phyloP scores from a whole-genome alignment of 2,113 vertebrate genomes.

The Myxocyprinus asiaticus region DNA sequence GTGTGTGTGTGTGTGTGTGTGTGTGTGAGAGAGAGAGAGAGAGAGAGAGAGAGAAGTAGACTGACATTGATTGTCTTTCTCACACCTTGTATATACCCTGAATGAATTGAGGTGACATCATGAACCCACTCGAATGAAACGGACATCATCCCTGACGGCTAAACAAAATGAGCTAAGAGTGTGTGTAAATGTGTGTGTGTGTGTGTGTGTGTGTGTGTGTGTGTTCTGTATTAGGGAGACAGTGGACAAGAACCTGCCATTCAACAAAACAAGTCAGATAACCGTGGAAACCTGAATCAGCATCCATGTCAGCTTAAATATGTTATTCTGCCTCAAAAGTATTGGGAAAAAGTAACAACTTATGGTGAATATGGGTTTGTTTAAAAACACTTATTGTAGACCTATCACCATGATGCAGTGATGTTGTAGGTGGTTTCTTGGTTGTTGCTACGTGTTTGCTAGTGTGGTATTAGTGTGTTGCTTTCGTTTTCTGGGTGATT shows the following conservation, averaged over 20 bases:
- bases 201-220: slow-evolving; percentile 16
- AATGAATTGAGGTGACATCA: slow-evolving; percentile 52
- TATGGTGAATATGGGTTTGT: background rate
- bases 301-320: slow-evolving; percentile 21
- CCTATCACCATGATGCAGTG: too few relatives aligned
- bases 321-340: background rate
- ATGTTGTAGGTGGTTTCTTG: too few relatives aligned
- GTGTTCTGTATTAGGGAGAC: slow-evolving; percentile 1
- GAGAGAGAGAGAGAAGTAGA: background rate
- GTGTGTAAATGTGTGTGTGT: slow-evolving; percentile 34
- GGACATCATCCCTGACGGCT: slow-evolving; percentile 27
- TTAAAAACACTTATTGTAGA: too few relatives aligned
- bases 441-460: too few relatives aligned
- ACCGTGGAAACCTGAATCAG: slow-evolving; percentile 10
- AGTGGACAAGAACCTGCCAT: slow-evolving; percentile 30
- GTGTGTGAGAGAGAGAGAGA: background rate
- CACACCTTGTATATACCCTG: slow-evolving; percentile 47
- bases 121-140: slow-evolving; percentile 42
- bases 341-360: background rate
- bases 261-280: slow-evolving; percentile 8
- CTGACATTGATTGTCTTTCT: slow-evolving; percentile 42
- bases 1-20: slow-evolving; percentile 26
- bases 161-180: slow-evolving; percentile 18
- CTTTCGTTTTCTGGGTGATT: too few relatives aligned
- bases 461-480: too few relatives aligned